Conservation (phyloP, 2,888 invertebrate species). For the Ormyrus nitidulus region DNA sequence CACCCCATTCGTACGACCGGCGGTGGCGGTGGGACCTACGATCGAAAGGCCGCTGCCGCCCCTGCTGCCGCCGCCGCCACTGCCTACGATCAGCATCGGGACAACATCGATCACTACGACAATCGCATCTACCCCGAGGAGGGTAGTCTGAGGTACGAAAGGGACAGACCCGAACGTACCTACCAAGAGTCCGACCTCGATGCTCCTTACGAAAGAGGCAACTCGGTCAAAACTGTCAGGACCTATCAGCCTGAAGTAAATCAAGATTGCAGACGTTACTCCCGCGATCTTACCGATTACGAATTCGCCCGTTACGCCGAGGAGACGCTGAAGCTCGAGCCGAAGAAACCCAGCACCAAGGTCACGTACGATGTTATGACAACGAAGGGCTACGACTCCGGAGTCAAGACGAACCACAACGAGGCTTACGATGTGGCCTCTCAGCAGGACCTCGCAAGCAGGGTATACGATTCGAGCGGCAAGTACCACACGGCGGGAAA, state of each 20-base stretch:
- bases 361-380: conserved; percentile 66
- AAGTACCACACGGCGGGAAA: conserved; percentile 70
- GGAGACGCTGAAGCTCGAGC: conserved; percentile 71
- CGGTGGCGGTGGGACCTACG: conserved; percentile 61
- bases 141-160: conserved; percentile 66
- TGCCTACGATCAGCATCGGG: conserved; percentile 61
- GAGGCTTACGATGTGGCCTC: conserved; percentile 70
- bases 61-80: conserved; percentile 50
- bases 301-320: conserved; percentile 72
- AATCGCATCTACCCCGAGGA: conserved; percentile 71
- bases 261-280: conserved; percentile 68
- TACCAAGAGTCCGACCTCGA: conserved; percentile 73
- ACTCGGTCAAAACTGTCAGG: conserved; percentile 65
- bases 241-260: conserved; percentile 60
- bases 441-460: conserved; percentile 63
- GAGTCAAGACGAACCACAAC: conserved; percentile 72
- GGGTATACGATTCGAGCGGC: conserved; percentile 61
- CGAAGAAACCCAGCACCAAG: conserved; percentile 68
- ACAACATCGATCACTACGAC: conserved; percentile 70
- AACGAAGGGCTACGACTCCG: conserved; percentile 72
- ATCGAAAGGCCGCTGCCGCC: conserved; percentile 64
- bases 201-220: conserved; percentile 69
- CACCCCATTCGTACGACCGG: conserved; percentile 18
- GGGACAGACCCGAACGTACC: conserved; percentile 63
- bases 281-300: conserved; percentile 71